These are phyloP conservation scores for Sardinella longiceps DNA, from an alignment of 2,797 vertebrate species.

Conservation along the genomic window DNA sequence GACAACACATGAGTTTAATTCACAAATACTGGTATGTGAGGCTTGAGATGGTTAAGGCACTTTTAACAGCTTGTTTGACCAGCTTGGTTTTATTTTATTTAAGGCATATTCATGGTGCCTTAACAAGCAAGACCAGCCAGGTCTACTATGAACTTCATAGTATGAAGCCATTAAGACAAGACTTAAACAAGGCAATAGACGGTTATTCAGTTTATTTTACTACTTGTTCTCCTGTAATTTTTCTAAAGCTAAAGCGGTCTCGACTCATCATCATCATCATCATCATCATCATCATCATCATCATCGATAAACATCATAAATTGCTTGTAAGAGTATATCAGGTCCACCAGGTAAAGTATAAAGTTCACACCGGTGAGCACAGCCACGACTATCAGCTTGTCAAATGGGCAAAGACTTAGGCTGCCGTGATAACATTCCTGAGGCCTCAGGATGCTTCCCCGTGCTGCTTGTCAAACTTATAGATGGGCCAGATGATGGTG, in stretches of 20 bases:
- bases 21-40: neutral
- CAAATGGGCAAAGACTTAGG: conserved; percentile 64
- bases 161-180: too few species aligned
- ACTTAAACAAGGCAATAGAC: too few species aligned
- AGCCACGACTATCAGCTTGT: conserved; percentile 69
- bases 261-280: too few species aligned
- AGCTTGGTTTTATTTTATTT: neutral
- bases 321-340: conserved; percentile 76
- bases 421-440: neutral
- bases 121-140: too few species aligned
- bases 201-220: too few species aligned
- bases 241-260: too few species aligned
- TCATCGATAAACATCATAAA: too few species aligned
- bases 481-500: conserved; percentile 88
- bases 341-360: conserved; percentile 76
- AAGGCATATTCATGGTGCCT: too few species aligned
- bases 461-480: conserved; percentile 78
- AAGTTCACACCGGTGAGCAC: conserved; percentile 76
- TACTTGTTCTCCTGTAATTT: too few species aligned
- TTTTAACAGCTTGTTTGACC: too few species aligned
- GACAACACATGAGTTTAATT: neutral
- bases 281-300: too few species aligned
- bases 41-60: neutral
- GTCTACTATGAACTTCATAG: too few species aligned
- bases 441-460: conserved; percentile 65